phyloP scores from a whole-genome alignment of 2,888 invertebrate species.

The Ennomos erosarius region DNA sequence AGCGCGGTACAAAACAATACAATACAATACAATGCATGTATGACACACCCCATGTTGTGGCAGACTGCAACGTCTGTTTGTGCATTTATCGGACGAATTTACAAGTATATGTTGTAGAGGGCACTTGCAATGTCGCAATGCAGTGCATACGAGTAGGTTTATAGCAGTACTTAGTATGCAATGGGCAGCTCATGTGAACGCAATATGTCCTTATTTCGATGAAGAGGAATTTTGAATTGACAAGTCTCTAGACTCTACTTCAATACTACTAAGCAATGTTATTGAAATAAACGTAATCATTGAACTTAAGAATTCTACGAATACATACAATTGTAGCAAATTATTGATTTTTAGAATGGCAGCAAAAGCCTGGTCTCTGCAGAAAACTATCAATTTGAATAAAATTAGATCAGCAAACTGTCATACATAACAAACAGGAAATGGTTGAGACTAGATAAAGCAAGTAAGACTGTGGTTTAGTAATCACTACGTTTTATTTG shows the following conservation, averaged over 20 bases:
- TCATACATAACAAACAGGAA: not conserved
- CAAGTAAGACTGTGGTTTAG: not conserved
- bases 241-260: too few species aligned
- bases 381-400: too few species aligned
- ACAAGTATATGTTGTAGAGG: conserved; percentile 12
- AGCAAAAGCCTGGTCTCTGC: too few species aligned
- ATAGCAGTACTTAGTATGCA: conserved; percentile 13
- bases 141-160: conserved; percentile 13
- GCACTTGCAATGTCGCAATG: conserved; percentile 8
- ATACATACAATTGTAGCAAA: too few species aligned
- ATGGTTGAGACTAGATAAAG: not conserved
- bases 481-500: too few species aligned
- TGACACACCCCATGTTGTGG: conserved; percentile 12
- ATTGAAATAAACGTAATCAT: not conserved
- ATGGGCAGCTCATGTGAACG: not conserved
- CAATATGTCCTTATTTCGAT: conserved; percentile 11
- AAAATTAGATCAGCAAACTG: too few species aligned
- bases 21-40: too few species aligned
- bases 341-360: too few species aligned
- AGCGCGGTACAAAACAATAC: too few species aligned
- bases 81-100: conserved; percentile 22
- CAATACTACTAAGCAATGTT: too few species aligned
- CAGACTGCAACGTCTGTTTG: conserved; percentile 20
- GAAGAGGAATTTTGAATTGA: not conserved
- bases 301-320: too few species aligned